Base-by-base conservation (phyloP, 2,888 invertebrate species). In the Phlogophora meticulosa region DNA sequence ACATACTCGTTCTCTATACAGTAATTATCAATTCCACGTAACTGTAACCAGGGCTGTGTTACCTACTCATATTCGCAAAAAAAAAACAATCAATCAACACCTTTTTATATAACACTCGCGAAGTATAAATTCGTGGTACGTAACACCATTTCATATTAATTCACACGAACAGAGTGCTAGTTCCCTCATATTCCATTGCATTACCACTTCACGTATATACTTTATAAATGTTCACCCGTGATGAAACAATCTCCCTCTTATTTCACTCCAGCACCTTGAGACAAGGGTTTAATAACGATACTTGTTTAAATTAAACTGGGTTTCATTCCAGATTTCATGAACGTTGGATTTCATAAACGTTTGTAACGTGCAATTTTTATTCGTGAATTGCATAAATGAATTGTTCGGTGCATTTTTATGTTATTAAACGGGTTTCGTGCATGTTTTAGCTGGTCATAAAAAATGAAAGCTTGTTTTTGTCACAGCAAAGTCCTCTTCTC, bases 151-250 rank as follows among this genome's bases (percentile, higher is more conserved):
- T 82, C 60, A 65, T 70, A 67, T 63, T 69, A 78, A 72, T 68
- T 79, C 60, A 65, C 80, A 79, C 60, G 51, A 84, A 81, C 78
- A 81, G 79, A 73, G 80, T 78, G 85, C 77, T 82, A 87, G 82
- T 84, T 83, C 82, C 82, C 81, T 73, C 63, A 74, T 83, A 85
- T 82, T 82, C 72, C 69, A 87, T 87, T 85, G 81, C 81, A 82
- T 85, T 87, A 84, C 84, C 85, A 78, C 80, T 85, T 83, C 86
- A 88, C 85, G 84, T 82, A 85, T 82, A 85, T 81, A 81, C 80
- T 82, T 85, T 84, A 80, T 81, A 86, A 85, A 87, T 78, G 76
- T 79, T 72, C 76, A 74, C 71, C 46, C 76, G 80, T 73, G 78
- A 74, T 72, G 76, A 78, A 78, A 74, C 80, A 74, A 83, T 81